Percentiles rank a stretch among this genome's conserved stretches.
These are phyloP conservation scores for Leptobrachium ailaonicum DNA, from an alignment of 2,113 vertebrate species.

Conservation along the genomic window DNA sequence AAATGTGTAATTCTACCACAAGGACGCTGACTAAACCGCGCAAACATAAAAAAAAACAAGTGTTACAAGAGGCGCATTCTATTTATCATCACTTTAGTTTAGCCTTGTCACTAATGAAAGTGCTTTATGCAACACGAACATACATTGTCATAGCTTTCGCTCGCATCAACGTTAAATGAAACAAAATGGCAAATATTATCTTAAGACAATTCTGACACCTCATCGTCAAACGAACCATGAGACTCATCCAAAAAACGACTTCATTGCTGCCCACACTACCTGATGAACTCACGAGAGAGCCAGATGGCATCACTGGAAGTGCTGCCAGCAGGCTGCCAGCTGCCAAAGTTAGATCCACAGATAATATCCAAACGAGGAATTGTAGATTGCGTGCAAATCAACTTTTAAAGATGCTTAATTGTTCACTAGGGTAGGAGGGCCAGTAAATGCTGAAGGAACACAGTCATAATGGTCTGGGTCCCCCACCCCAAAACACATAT, in stretches of 20 bases:
- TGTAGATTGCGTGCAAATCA: constrained; percentile 22
- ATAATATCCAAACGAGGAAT: constrained; percentile 37
- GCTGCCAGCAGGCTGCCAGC: constrained; percentile 41
- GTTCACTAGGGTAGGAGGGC: constrained; percentile 23
- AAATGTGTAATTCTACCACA: background rate
- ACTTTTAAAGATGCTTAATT: constrained; percentile 36
- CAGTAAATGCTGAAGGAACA: constrained; percentile 26
- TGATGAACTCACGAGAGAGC: constrained; percentile 41
- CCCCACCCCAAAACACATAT: too few species aligned
- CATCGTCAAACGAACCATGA: constrained; percentile 27
- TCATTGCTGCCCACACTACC: constrained; percentile 47
- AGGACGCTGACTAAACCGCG: constrained; percentile 16
- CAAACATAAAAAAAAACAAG: constrained; percentile 13
- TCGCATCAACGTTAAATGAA: constrained; percentile 31
- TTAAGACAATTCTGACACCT: constrained; percentile 31
- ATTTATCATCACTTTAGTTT: constrained; percentile 5
- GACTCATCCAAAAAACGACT: constrained; percentile 41
- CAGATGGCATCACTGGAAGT: constrained; percentile 39
- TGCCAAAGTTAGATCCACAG: constrained; percentile 35
- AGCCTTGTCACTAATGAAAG: constrained; percentile 10
- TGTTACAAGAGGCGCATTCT: constrained; percentile 22
- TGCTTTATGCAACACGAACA: constrained; percentile 30
- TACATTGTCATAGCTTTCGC: constrained; percentile 9
- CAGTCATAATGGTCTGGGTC: background rate
- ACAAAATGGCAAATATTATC: constrained; percentile 40